These are phyloP conservation scores for Coranthus polyacanthus DNA, from an alignment of 2,797 vertebrate species.

Conservation along the genomic window DNA sequence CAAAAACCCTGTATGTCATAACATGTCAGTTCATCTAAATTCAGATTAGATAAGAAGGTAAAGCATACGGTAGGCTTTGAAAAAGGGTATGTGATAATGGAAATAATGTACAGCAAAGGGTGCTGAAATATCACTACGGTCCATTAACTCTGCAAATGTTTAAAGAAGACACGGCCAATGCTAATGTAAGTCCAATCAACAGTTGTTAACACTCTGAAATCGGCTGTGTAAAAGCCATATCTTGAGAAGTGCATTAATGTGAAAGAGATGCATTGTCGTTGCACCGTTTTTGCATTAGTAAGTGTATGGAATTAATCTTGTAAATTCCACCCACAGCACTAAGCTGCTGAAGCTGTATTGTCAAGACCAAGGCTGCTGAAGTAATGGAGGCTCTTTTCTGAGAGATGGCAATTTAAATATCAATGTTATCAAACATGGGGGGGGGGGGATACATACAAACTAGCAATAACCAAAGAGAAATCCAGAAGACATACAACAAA, in stretches of 20 bases:
- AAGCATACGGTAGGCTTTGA: background rate
- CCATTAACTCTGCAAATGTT: constrained; percentile 3
- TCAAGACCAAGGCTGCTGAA: constrained; percentile 44
- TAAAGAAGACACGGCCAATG: constrained; percentile 4
- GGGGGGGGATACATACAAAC: constrained; percentile 27
- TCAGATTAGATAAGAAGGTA: no score
- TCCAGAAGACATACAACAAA: constrained; percentile 27
- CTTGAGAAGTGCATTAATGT: constrained; percentile 38
- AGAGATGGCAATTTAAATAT: constrained; percentile 50
- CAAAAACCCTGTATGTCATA: no score
- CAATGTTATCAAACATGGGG: constrained; percentile 42
- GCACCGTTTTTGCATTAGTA: constrained; percentile 38
- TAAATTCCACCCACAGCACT: constrained; percentile 47
- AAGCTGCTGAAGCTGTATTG: constrained; percentile 39
- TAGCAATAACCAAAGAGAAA: constrained; percentile 30
- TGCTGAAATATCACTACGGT: background rate
- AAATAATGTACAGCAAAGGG: constrained; percentile 3
- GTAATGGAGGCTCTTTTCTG: constrained; percentile 36
- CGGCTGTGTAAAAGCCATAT: background rate
- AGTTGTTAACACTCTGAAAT: constrained; percentile 7
- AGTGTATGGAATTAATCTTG: constrained; percentile 47
- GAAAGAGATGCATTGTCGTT: constrained; percentile 3
- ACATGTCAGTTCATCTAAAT: no score
- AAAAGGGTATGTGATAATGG: background rate
- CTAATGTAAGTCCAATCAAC: constrained; percentile 11